A percentile compares a stretch with the other conserved stretches of the same genome.
These are phyloP conservation scores for Halichondria panicea DNA, from an alignment of 37 sponge, comb jelly and placozoan genomes.

Conservation along the genomic window DNA sequence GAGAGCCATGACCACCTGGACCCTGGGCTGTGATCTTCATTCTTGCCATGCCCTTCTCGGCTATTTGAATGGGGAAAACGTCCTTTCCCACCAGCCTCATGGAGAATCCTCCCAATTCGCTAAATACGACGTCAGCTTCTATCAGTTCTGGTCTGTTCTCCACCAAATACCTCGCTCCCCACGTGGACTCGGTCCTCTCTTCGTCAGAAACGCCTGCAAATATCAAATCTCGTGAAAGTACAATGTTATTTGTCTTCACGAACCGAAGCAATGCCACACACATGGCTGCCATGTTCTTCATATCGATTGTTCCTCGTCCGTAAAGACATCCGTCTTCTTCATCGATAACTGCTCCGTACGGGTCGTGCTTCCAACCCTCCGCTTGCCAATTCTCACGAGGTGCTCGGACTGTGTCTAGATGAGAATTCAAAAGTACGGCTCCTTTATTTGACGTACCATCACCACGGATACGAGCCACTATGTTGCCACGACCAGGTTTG, in stretches of 20 bases:
- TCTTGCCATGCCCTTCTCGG: conserved; percentile 64
- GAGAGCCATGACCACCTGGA: conserved; percentile 74
- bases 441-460: conserved; percentile 61
- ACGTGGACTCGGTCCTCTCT: conserved; percentile 54
- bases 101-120: conserved; percentile 80
- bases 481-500: conserved; percentile 79
- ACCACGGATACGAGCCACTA: conserved; percentile 74
- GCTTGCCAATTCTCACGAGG: conserved; percentile 78
- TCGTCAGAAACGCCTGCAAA: conserved; percentile 87
- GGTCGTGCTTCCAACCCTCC: conserved; percentile 83
- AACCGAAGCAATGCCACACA: conserved; percentile 65
- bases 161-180: conserved; percentile 72
- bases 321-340: conserved; percentile 88
- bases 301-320: conserved; percentile 83
- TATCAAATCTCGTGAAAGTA: conserved; percentile 69
- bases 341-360: conserved; percentile 74
- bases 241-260: conserved; percentile 45
- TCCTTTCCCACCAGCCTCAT: conserved; percentile 35
- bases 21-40: conserved; percentile 66
- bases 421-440: conserved; percentile 69
- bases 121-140: conserved; percentile 73
- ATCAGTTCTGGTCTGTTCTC: conserved; percentile 73
- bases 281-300: conserved; percentile 90
- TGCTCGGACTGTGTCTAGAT: conserved; percentile 81
- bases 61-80: conserved; percentile 64